Base-by-base conservation (phyloP, 37 sponge, comb jelly and placozoan genomes). In the Spongilla lacustris region DNA sequence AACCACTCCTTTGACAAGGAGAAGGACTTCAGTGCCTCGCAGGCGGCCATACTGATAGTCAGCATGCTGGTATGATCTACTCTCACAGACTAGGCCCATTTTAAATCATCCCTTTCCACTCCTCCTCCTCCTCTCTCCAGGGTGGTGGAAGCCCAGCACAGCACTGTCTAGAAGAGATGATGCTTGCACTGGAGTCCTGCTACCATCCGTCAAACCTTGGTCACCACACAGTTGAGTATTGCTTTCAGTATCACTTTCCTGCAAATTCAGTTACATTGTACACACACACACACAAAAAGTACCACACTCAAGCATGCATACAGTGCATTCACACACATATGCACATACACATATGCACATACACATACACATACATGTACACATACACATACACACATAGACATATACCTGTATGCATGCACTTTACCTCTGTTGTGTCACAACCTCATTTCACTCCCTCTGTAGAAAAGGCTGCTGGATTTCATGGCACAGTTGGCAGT, bases 161-260 rank as follows among this genome's bases (percentile, higher is more conserved):
- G 68, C 80, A 92, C 10, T 83, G 94, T 70, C 85, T 98, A 24
- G 71, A 71, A 4, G 76, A 79, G 28, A 85, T 98, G 70, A 91
- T 96, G 88, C 37, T 84, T 14, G 86, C 93, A 4, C 31, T 95
- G 5, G 95, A 96, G 75, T 92, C 95, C 24, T 96, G 76, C 90
- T 94, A 88, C 37, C 96, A 98, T 66, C 98, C 98, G 10, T 96
- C 96, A 0, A 96, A 98, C 81, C n/a, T 71, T 35, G 96, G 98
- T 5, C 68, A 73, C 38, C 88, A 91, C 68, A 89, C 93, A 31
- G 93, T 93, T 66, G 82, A 89, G 37, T 68, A 24, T 74, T 22
- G 23, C 75, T 6, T 31, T 73, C 27, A 73, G 1, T 73, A 33
- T 73, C 73, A 73, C 73, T 1, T 17, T 25, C 32, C 25, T 27